These are phyloP conservation scores for Lampropteryx suffumata DNA, from an alignment of 2,888 invertebrate species.

Conservation along the genomic window DNA sequence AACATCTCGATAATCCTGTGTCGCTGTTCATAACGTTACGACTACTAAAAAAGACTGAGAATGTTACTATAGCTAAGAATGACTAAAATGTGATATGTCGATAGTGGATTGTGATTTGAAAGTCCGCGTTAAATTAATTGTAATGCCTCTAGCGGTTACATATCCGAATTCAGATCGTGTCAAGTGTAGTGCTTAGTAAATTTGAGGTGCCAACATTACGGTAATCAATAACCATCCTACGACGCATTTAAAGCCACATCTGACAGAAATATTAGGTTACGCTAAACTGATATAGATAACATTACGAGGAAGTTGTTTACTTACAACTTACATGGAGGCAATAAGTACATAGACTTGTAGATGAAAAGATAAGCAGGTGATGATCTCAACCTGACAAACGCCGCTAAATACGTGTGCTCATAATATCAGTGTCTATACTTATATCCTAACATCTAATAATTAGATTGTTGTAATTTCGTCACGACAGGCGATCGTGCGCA, in stretches of 20 bases:
- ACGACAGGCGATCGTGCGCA: slow-evolving; percentile 32
- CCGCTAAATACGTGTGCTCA: slow-evolving; percentile 11
- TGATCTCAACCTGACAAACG: slow-evolving; percentile 15
- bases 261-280: background rate
- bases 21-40: background rate
- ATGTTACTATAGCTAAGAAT: background rate
- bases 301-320: background rate
- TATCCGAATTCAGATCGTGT: too few species aligned
- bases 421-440: slow-evolving; percentile 1
- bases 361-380: slow-evolving; percentile 14
- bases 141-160: too few species aligned
- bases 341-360: slow-evolving; percentile 8
- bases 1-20: slow-evolving; percentile 4
- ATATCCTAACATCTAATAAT: slow-evolving; percentile 20
- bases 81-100: too few species aligned
- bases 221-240: too few species aligned
- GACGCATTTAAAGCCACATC: too few species aligned
- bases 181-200: too few species aligned
- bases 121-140: too few species aligned
- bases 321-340: background rate
- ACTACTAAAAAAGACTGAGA: background rate
- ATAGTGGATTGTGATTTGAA: too few species aligned
- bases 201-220: too few species aligned
- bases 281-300: background rate
- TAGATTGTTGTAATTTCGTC: slow-evolving; percentile 24